Conservation (phyloP, 1,140 invertebrate genomes). For the Cryptotermes secundus region DNA sequence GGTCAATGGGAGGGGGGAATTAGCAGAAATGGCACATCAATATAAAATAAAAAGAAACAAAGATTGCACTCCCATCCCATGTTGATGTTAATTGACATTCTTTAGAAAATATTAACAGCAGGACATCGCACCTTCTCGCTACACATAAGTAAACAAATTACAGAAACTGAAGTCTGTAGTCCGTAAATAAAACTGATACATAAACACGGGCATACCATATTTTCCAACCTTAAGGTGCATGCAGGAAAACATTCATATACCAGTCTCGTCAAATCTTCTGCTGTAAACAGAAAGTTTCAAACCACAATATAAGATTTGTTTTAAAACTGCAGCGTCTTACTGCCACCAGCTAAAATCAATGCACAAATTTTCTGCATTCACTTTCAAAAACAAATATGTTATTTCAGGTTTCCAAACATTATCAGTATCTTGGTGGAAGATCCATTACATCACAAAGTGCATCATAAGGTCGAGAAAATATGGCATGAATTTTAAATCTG, state of each 20-base stretch:
- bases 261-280: not conserved
- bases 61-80: not conserved
- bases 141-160: too few species aligned
- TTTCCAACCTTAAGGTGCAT: not conserved
- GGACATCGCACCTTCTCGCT: too few species aligned
- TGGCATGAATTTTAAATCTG: not conserved
- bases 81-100: slow-evolving; percentile 11
- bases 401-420: not conserved
- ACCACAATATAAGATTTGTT: too few species aligned
- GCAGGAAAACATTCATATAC: not conserved
- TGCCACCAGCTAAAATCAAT: too few species aligned
- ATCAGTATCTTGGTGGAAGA: not conserved
- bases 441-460: not conserved
- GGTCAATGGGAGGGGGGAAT: not conserved
- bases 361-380: too few species aligned
- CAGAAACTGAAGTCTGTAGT: too few species aligned
- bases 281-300: not conserved
- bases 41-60: not conserved
- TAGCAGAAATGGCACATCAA: slow-evolving; percentile 4
- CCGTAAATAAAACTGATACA: not conserved
- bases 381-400: not conserved
- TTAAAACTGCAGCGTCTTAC: too few species aligned
- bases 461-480: not conserved
- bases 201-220: not conserved
- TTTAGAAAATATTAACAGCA: not conserved